Conservation (phyloP, 2,113 vertebrate species). For the Cephalophus harveyi region DNA sequence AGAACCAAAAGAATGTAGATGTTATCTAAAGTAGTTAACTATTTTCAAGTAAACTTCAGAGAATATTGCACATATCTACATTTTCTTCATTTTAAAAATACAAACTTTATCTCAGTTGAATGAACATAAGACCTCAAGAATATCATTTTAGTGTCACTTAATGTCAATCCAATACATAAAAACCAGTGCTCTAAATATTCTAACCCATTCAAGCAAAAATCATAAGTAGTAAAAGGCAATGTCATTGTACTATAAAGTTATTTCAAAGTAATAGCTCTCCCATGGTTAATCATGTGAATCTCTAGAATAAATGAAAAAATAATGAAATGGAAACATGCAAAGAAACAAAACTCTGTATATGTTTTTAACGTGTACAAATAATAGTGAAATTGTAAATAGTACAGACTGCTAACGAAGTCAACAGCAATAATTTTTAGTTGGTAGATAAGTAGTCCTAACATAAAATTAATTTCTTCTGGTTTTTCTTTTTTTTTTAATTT, state of each 20-base stretch:
- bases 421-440: background rate
- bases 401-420: background rate
- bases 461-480: background rate
- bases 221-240: background rate
- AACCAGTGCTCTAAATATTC: slow-evolving; percentile 44
- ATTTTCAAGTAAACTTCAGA: background rate
- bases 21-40: background rate
- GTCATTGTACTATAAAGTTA: background rate
- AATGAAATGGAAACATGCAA: slow-evolving; percentile 8
- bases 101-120: slow-evolving; percentile 17
- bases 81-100: slow-evolving; percentile 43
- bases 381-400: background rate
- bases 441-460: background rate
- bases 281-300: slow-evolving; percentile 17
- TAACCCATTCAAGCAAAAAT: slow-evolving; percentile 13
- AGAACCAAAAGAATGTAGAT: background rate
- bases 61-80: background rate
- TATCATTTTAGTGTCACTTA: slow-evolving; percentile 39
- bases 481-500: background rate
- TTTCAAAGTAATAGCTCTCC: slow-evolving; percentile 14
- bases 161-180: slow-evolving; percentile 53
- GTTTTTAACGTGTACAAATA: background rate
- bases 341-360: background rate
- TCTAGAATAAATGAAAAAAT: slow-evolving; percentile 50
- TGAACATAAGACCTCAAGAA: slow-evolving; percentile 29